A percentile compares a stretch with the other conserved stretches of the same genome.
Conservation (phyloP, 2,797 vertebrate genomes). For the Diplodus sargus region DNA sequence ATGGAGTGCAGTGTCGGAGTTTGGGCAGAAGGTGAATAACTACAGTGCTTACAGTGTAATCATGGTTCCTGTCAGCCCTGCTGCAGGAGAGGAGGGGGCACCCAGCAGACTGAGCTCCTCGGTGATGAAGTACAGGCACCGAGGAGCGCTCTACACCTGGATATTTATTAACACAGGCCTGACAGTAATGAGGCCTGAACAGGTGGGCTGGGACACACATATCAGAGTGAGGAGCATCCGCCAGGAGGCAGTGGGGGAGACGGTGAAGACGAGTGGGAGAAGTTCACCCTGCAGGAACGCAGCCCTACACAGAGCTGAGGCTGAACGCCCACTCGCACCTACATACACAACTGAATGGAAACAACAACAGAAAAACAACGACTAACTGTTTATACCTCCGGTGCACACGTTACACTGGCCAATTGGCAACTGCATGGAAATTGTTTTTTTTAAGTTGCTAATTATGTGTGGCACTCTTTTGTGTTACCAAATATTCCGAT, state of each 20-base stretch:
- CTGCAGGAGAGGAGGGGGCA: slow-evolving; percentile 79
- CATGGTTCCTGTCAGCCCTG: slow-evolving; percentile 86
- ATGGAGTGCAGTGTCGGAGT: slow-evolving; percentile 85
- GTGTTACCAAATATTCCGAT: slow-evolving; percentile 13
- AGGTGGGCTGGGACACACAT: slow-evolving; percentile 87
- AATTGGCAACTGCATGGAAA: slow-evolving; percentile 2
- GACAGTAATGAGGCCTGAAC: slow-evolving; percentile 89
- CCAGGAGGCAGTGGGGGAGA: slow-evolving; percentile 81
- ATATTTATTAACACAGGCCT: slow-evolving; percentile 89
- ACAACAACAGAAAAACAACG: slow-evolving; percentile 58
- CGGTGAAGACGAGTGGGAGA: slow-evolving; percentile 76
- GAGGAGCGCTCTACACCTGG: slow-evolving; percentile 87
- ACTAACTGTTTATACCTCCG: slow-evolving; percentile 52
- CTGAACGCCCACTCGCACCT: slow-evolving; percentile 73
- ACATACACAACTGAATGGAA: slow-evolving; percentile 61
- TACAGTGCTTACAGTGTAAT: slow-evolving; percentile 89
- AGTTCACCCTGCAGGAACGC: slow-evolving; percentile 80
- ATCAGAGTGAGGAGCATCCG: slow-evolving; percentile 83
- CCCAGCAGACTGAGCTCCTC: slow-evolving; percentile 80
- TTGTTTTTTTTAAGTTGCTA: neutral
- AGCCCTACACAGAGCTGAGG: slow-evolving; percentile 63
- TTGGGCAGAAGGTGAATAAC: slow-evolving; percentile 89
- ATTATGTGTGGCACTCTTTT: slow-evolving; percentile 26
- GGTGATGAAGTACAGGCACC: slow-evolving; percentile 85
- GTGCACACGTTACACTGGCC: slow-evolving; percentile 21